Evolutionary conservation across 2,888 invertebrate genomes (phyloP), one percentile per base, ranked within the genome.

Genomic region (Agriopis aurantiaria): DNA sequence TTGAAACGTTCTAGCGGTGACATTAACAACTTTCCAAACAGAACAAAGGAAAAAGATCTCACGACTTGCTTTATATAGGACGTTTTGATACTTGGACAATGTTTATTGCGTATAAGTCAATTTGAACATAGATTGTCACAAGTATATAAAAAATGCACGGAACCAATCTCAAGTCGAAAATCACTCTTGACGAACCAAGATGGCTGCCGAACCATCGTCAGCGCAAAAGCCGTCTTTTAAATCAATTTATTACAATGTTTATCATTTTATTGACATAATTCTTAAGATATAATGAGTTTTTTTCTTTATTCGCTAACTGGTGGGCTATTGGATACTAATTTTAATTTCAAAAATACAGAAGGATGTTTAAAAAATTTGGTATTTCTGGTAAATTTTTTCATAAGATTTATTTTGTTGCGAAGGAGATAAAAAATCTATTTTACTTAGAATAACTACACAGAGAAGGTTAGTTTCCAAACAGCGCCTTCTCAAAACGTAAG

Each of bases 231-330:
- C 62, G 69, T 71, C 73, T 67, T 71, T 74, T 71, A 69, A 73
- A 71, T 69, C 65, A 70, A 72, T 76, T 74, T 76, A 76, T 76
- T 73, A 71, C 66, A 45, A 75, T 75, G 70, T 74, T 76, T 74
- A 73, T 71, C 62, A 73, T 71, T 74, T 76, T 69, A 76, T 69
- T 72, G 76, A 55, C 71, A 71, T 68, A 68, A 68, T 61, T 71
- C 61, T 64, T 55, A 10, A 48, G 12, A 4, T 48, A 23, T 49
- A 57, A 62, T 53, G 53, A 46, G 45, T n/a, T 53, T 57, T 49
- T 57, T 40, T 33, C 33, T 57, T 65, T 49, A 57, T 57, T 56
- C 14, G 0, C 41, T 62, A 11, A 23, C 51, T 59, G 11, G 43
- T 12, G 10, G 51, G 48, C 40, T 45, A 46, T 63, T 55, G 45